Evolutionary conservation across 2,797 vertebrate genomes (phyloP).

Genomic region (Muscicapa striata): DNA sequence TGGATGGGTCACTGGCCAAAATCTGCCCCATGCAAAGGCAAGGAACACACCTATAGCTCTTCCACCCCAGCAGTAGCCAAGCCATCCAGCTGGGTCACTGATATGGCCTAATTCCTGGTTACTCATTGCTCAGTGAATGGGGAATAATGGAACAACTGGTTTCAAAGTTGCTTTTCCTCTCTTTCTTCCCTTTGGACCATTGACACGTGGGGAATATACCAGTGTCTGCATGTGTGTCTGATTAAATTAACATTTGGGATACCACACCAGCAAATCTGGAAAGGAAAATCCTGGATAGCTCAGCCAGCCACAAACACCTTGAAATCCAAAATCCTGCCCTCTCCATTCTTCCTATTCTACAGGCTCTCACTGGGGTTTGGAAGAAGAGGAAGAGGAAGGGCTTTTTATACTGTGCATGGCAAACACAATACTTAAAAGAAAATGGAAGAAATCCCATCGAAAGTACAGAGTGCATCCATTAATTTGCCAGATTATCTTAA

Average conservation of each 20-base stretch:
- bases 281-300: neutral
- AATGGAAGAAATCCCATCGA: neutral
- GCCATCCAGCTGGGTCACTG: neutral
- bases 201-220: neutral
- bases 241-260: neutral
- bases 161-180: neutral
- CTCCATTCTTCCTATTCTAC: neutral
- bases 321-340: neutral
- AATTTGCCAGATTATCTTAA: neutral
- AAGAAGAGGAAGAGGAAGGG: neutral
- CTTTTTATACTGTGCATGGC: neutral
- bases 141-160: neutral
- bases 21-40: neutral
- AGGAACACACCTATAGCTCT: neutral
- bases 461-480: neutral
- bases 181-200: neutral
- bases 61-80: neutral
- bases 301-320: neutral
- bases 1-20: neutral
- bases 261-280: neutral
- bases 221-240: neutral
- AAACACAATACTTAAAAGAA: neutral
- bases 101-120: neutral
- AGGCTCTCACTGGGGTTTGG: neutral
- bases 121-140: neutral